Percentiles rank a stretch among this genome's conserved stretches.
Evolutionary conservation across 2,888 invertebrate species (phyloP).

Genomic region (Agrochola lychnidis): DNA sequence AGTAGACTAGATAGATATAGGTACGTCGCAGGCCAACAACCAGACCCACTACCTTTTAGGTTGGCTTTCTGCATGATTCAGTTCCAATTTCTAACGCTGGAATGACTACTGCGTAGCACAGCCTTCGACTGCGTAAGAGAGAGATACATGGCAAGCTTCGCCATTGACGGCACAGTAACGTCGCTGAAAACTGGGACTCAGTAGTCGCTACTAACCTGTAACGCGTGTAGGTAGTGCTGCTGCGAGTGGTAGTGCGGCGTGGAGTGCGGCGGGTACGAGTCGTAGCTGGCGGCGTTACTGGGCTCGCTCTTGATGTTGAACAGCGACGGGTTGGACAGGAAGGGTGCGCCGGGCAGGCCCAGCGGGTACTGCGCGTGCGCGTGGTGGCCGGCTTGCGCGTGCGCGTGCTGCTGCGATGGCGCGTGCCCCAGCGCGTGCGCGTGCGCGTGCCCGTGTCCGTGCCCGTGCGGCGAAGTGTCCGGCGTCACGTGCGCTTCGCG

Average conservation of each 20-base stretch:
- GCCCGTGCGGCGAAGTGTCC: constrained; percentile 75
- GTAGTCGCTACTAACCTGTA: constrained; percentile 77
- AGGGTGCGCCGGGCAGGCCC: constrained; percentile 74
- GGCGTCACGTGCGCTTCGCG: constrained; percentile 87
- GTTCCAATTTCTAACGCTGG: too few species aligned
- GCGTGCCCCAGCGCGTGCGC: constrained; percentile 76
- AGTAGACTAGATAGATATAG: too few species aligned
- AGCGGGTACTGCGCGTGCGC: constrained; percentile 84
- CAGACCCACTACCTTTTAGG: too few species aligned
- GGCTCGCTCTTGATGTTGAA: constrained; percentile 89
- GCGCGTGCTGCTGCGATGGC: constrained; percentile 69
- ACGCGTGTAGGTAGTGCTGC: constrained; percentile 90
- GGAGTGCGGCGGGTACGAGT: constrained; percentile 78
- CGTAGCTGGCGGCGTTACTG: constrained; percentile 77
- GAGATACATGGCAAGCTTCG: neutral
- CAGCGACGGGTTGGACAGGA: constrained; percentile 81
- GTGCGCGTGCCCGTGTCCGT: constrained; percentile 68
- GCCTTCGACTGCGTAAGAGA: too few species aligned
- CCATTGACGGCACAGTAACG: neutral
- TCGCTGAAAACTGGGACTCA: too few species aligned
- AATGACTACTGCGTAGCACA: too few species aligned
- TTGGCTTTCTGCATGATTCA: too few species aligned
- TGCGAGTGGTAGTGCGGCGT: constrained; percentile 84
- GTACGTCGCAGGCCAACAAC: too few species aligned
- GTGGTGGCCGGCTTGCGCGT: constrained; percentile 72